Percentiles rank a stretch among this genome's conserved stretches.
Conservation (phyloP, 2,113 vertebrate genomes). For the Manacus vitellinus region DNA sequence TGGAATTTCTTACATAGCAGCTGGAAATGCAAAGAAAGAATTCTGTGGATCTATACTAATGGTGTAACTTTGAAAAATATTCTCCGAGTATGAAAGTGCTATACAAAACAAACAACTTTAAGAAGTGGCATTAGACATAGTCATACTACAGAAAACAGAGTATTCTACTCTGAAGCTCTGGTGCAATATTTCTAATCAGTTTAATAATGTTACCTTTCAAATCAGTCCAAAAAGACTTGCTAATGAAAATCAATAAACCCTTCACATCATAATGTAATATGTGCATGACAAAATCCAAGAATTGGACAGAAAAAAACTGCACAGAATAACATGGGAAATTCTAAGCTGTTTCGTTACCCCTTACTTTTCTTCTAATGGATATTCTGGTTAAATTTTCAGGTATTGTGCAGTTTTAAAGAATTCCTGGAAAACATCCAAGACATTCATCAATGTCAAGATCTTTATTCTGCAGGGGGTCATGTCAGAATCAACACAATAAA, state of each 20-base stretch:
- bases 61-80: not conserved
- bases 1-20: conserved; percentile 1
- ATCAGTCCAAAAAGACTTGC: not conserved
- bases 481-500: not conserved
- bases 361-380: not conserved
- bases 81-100: not conserved
- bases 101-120: not conserved
- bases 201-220: not conserved
- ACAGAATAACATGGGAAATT: not conserved
- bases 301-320: not conserved
- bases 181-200: not conserved
- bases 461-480: not conserved
- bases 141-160: not conserved
- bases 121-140: not conserved
- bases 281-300: not conserved
- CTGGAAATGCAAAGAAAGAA: conserved; percentile 3
- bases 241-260: not conserved
- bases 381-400: not conserved
- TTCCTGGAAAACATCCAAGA: not conserved
- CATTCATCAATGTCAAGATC: not conserved
- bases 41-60: not conserved
- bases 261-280: not conserved
- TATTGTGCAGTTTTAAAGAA: not conserved
- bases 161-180: not conserved
- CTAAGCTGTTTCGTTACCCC: not conserved